Base-by-base conservation (phyloP, 2,113 vertebrate species). In the Chamaetylas fuelleborni region DNA sequence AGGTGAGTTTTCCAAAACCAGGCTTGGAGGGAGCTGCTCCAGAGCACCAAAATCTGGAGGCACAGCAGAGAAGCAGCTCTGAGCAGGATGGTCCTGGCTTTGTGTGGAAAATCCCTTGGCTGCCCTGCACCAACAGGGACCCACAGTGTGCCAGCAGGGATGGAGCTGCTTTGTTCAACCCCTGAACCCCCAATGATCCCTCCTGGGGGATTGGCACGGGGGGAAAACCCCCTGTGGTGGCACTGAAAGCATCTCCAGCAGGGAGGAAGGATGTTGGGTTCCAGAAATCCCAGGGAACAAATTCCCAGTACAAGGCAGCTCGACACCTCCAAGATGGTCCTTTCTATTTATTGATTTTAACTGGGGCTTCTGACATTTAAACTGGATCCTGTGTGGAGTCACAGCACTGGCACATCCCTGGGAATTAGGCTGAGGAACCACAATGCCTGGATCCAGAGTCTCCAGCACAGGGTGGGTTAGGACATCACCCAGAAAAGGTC, bases 141-240 rank as follows among this genome's bases (percentile, higher is more conserved):
- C 56, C 14, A 8, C 45, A 0, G 1, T 0, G 5, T 2, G 38
- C 42, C 0, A 0, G 20, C 8, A 4, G 42, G 66, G 53, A 23
- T 18, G 88, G 45, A 18, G 33, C 34, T 4, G 20, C 66, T 60
- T 26, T 26, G 0, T 33, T 3, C 57, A 18, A 76, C 3, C 4
- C 22, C 42, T 17, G 25, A 62, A 3, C 11, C 42, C 47, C n/a
- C 3, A 4, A 28, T 9, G 43, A 47, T 38, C 53, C 61, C 53
- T 45, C 36, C 83, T 5, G 11, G 17, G 26, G 62, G 13, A 1
- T 4, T 11, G 23, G 86, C 69, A 14, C 1, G 1, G 1, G 65
- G 89, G 89, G n/a, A 36, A 19, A 45, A 12, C 23, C 28, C 34
- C 80, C 74, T 1, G 24, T 1, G 2, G 86, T 36, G 78, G 48